Evolutionary conservation across 2,113 vertebrate species (phyloP).

Genomic region (Eclectus roratus): DNA sequence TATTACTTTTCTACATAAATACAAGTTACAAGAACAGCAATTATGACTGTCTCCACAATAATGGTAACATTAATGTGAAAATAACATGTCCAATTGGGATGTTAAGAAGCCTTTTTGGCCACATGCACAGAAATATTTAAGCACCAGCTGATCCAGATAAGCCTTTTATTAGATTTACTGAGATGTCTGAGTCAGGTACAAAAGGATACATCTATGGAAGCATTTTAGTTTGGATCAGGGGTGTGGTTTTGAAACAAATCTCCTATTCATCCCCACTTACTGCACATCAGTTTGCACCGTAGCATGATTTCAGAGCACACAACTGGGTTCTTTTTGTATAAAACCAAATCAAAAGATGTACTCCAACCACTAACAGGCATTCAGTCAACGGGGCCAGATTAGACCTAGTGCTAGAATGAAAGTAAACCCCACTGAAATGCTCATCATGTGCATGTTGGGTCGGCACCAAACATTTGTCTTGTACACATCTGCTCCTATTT

Average conservation of each 20-base stretch:
- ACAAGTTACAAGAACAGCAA: not conserved
- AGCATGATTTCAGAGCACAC: not conserved
- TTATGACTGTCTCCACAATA: not conserved
- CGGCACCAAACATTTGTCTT: not conserved
- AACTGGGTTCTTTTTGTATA: not conserved
- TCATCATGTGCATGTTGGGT: fast-evolving
- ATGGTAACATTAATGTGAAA: not conserved
- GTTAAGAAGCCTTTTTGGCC: not conserved
- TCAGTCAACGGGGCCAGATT: not conserved
- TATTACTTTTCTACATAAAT: slow-evolving; percentile 15
- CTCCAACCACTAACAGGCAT: not conserved
- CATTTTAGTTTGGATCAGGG: not conserved
- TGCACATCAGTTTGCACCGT: not conserved
- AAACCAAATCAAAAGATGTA: not conserved
- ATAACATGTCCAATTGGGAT: not conserved
- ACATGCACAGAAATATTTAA: not conserved
- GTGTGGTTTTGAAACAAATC: not conserved
- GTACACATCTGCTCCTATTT: not conserved
- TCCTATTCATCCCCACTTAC: not conserved
- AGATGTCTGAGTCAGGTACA: not conserved
- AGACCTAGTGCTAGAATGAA: not conserved
- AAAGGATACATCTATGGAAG: not conserved
- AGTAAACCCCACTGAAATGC: not conserved
- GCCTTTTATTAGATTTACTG: not conserved
- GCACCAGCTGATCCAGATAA: not conserved